Percentiles rank a stretch among this genome's conserved stretches.
These are phyloP conservation scores for human (Homo sapiens) DNA, from an alignment of 2,113 vertebrate species.

Conservation along the genomic window DNA sequence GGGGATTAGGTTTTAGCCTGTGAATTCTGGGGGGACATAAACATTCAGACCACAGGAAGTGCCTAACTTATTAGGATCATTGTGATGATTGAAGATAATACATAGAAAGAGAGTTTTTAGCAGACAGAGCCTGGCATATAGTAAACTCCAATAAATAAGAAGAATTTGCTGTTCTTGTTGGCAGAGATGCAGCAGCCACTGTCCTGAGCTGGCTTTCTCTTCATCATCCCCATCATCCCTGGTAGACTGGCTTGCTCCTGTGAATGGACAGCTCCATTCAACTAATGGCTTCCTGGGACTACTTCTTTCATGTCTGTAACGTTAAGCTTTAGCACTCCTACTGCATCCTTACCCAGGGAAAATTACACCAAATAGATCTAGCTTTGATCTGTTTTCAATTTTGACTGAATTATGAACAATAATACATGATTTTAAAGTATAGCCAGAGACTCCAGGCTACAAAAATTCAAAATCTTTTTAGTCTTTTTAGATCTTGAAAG, in stretches of 20 bases:
- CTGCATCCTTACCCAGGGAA: neutral
- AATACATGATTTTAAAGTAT: constrained; percentile 58
- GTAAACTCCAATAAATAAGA: neutral
- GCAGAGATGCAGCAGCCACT: neutral
- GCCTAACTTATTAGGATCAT: neutral
- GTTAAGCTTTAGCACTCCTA: constrained; percentile 7
- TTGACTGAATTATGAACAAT: constrained; percentile 43
- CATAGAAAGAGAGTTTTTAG: neutral
- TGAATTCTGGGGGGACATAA: neutral
- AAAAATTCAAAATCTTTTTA: constrained; percentile 45
- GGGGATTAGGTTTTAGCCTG: neutral
- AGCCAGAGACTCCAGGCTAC: constrained; percentile 32
- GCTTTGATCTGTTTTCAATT: constrained; percentile 65
- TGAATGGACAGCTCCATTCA: neutral
- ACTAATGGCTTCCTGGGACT: neutral
- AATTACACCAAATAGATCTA: constrained; percentile 54
- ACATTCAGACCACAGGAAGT: neutral
- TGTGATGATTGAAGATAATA: neutral
- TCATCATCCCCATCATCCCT: fast-evolving
- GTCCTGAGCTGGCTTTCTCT: neutral
- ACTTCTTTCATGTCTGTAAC: neutral
- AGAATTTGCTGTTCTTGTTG: neutral
- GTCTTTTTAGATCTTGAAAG: constrained; percentile 57
- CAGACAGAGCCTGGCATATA: neutral
- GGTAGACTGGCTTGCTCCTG: neutral